phyloP scores from a whole-genome alignment of 2,113 vertebrate genomes.

The Vulpes vulpes region DNA sequence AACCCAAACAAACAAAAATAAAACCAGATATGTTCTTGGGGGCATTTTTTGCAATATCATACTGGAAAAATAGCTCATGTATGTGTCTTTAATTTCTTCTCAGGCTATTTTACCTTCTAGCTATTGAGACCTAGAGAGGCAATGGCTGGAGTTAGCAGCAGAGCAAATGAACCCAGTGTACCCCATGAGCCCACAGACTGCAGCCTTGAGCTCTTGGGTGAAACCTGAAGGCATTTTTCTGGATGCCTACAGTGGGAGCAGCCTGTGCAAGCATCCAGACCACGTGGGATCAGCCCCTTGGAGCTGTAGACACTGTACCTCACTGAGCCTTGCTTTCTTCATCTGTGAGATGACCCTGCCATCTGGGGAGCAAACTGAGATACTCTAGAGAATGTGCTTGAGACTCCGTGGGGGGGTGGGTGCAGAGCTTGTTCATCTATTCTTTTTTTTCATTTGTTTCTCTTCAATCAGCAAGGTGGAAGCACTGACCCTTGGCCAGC shows the following conservation, averaged over 20 bases:
- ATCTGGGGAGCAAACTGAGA: background rate
- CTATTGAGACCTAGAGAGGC: background rate
- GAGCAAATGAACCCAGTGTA: background rate
- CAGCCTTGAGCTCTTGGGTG: background rate
- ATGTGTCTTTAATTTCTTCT: background rate
- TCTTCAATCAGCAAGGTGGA: background rate
- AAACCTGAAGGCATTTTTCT: background rate
- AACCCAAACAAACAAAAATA: background rate
- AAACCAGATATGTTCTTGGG: background rate
- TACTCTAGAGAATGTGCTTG: background rate
- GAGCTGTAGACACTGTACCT: background rate
- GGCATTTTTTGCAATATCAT: background rate
- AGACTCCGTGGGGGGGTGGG: no score
- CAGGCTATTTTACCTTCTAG: background rate
- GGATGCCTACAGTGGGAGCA: background rate
- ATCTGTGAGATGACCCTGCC: background rate
- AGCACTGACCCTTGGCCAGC: background rate
- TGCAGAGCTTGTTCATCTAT: background rate
- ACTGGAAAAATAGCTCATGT: background rate
- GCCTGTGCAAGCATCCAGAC: background rate
- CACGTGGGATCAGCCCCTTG: rapidly evolving
- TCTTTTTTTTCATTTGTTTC: background rate
- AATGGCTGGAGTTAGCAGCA: background rate
- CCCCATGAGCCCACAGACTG: background rate
- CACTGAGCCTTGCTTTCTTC: background rate